Evolutionary conservation across 2,797 vertebrate genomes (phyloP).

Genomic region (Phalanger gymnotis): DNA sequence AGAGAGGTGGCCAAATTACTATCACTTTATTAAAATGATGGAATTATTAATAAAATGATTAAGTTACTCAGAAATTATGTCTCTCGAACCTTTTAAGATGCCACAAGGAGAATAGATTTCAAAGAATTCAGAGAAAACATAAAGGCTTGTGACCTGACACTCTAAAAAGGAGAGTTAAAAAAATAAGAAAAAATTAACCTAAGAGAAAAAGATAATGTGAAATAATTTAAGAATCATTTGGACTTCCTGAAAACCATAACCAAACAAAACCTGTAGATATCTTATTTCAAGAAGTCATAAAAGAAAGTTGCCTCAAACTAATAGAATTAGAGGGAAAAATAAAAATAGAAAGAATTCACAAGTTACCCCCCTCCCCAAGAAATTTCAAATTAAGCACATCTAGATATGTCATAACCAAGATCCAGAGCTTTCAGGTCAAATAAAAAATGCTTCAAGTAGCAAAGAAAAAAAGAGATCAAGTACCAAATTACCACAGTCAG

Average conservation of each 20-base stretch:
- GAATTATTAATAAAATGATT: not conserved
- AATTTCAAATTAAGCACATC: too few relatives aligned
- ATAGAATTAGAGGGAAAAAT: not conserved
- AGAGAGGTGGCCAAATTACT: not conserved
- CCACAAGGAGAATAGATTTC: not conserved
- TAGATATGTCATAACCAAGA: not conserved
- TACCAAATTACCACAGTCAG: too few relatives aligned
- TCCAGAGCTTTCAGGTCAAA: not conserved
- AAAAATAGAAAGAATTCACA: not conserved
- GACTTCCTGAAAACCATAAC: not conserved
- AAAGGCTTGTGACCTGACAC: not conserved
- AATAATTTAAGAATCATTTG: not conserved
- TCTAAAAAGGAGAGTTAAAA: not conserved
- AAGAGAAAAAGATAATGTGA: not conserved
- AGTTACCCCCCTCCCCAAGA: not conserved
- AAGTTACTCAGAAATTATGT: not conserved
- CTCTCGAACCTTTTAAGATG: not conserved
- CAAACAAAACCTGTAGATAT: not conserved
- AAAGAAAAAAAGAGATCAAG: not conserved
- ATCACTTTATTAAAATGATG: not conserved
- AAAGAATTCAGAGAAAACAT: not conserved
- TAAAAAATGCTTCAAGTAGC: not conserved
- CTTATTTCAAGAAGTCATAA: not conserved
- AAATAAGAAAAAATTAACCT: not conserved
- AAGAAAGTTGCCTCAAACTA: not conserved